Conservation (phyloP, 2,113 vertebrate species). For the Sterna hirundo region DNA sequence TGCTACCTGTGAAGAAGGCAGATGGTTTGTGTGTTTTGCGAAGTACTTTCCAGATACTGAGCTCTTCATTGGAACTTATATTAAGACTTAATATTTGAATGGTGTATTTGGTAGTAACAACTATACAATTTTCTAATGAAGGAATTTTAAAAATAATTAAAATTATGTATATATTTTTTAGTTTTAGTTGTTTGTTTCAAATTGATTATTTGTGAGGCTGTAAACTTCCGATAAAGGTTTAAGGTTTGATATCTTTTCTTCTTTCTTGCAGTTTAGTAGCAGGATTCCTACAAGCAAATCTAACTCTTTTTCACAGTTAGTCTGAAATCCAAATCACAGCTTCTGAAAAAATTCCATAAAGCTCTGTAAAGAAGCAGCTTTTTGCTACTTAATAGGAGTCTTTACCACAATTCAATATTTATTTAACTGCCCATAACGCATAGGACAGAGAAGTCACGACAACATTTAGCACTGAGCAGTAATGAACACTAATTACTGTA, state of each 20-base stretch:
- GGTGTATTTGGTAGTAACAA: neutral
- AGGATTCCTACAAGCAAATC: neutral
- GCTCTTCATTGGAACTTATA: neutral
- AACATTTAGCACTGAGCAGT: neutral
- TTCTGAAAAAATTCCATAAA: neutral
- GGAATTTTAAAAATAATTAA: neutral
- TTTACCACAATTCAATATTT: conserved; percentile 15
- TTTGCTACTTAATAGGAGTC: neutral
- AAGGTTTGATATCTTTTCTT: neutral
- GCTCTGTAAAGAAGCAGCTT: neutral
- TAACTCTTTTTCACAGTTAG: neutral
- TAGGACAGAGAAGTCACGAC: neutral
- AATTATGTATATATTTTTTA: neutral
- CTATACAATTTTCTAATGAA: neutral
- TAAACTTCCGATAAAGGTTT: neutral
- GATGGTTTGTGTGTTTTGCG: neutral
- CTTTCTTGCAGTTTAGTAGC: neutral
- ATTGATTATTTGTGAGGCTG: neutral
- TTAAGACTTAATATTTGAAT: neutral
- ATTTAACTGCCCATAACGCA: neutral
- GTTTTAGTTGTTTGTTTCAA: neutral
- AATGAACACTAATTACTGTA: neutral
- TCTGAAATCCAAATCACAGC: neutral
- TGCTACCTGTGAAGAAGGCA: neutral
- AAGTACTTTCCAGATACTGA: neutral